Percentiles rank a stretch among this genome's conserved stretches.
Evolutionary conservation across 1,140 invertebrate genomes (phyloP).

Genomic region (Dendrolimus kikuchii): DNA sequence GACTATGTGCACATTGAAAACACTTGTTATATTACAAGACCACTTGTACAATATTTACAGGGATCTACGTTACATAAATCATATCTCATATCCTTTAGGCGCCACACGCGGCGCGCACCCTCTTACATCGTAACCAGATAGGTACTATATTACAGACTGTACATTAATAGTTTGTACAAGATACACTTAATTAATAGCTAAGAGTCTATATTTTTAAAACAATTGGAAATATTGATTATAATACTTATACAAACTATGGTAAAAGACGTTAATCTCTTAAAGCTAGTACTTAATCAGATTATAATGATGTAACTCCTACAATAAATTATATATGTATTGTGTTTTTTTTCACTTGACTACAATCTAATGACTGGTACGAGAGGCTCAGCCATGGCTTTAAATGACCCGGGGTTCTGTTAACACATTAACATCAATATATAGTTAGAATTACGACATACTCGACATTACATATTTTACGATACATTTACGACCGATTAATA

Average conservation of each 20-base stretch:
- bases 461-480: too few relatives aligned
- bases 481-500: too few relatives aligned
- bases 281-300: slow-evolving; percentile 44
- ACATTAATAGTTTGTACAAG: slow-evolving; percentile 69
- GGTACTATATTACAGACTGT: slow-evolving; percentile 42
- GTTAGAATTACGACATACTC: too few relatives aligned
- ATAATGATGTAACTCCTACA: slow-evolving; percentile 42
- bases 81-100: slow-evolving; percentile 13
- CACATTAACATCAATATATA: too few relatives aligned
- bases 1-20: slow-evolving; percentile 72
- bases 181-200: slow-evolving; percentile 51
- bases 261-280: slow-evolving; percentile 65
- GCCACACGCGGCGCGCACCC: slow-evolving; percentile 16
- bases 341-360: slow-evolving; percentile 21
- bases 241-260: slow-evolving; percentile 65
- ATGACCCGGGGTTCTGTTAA: slow-evolving; percentile 11
- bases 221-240: slow-evolving; percentile 68
- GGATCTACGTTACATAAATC: slow-evolving; percentile 37
- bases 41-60: slow-evolving; percentile 67
- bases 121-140: too few relatives aligned
- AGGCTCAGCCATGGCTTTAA: slow-evolving; percentile 53
- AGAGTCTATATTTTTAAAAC: slow-evolving; percentile 52
- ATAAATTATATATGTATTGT: slow-evolving; percentile 45
- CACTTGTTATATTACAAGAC: slow-evolving; percentile 63
- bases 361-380: slow-evolving; percentile 61